Base-by-base conservation (phyloP, 2,113 vertebrate genomes). In the Eulemur rufifrons region DNA sequence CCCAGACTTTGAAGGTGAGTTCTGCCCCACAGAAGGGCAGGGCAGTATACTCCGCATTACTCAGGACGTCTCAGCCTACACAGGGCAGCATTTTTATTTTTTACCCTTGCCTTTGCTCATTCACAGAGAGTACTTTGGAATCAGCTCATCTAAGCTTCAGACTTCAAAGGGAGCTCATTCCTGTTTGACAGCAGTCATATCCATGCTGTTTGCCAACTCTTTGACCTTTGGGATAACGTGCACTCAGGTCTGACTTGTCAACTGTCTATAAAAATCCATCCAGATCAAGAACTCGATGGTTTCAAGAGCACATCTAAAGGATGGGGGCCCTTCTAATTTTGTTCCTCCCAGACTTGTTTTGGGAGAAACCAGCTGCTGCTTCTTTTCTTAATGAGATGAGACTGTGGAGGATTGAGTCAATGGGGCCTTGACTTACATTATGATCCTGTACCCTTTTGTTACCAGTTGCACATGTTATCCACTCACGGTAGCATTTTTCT, bases 81-180 rank as follows among this genome's bases (percentile, higher is more conserved):
- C 7, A 54, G 42, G 47, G 25, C 20, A 37, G 52, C 54, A 3
- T 89, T 84, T 95, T 97, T 25, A 39, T 52, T 93, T 89, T 96
- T 91, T 18, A 39, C 63, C 42, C 61, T 86, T 25, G 23, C 42
- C 74, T 97, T 83, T 93, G 74, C 68, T 91, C 34, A 64, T 82
- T 83, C 4, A 4, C 32, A 86, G 71, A 59, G 52, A 73, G 47
- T 32, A 18, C 63, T 80, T 71, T 68, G 23, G 83, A 95, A 74
- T 94, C 86, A 89, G 85, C 56, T 91, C 59, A 32, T 80, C 45
- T 81, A 71, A 92, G 86, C 83, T 64, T 94, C 73, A 18, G 27
- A 83, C 93, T 97, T 96, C 89, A 97, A 93, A 96, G 82, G 66
- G 86, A 97, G 45, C 74, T 76, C 82, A 63, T 94, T 96, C 52